Evolutionary conservation across 2,113 vertebrate species (phyloP).

Genomic region (Nannobrachium achirus): DNA sequence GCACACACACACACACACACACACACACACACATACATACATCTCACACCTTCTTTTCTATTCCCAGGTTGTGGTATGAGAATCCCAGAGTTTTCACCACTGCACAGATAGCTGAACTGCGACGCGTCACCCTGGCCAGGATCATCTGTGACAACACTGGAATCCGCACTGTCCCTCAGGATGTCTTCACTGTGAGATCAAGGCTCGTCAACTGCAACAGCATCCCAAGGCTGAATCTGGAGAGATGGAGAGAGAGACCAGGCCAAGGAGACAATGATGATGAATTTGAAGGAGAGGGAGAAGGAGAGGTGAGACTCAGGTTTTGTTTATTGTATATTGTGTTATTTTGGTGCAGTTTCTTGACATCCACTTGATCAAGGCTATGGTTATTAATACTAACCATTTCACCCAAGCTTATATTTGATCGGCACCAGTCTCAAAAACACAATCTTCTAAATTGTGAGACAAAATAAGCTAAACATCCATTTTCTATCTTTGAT

Average conservation of each 20-base stretch:
- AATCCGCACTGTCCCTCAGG: constrained; percentile 44
- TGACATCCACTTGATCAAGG: neutral
- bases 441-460: too few relatives aligned
- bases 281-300: neutral
- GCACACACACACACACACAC: too few relatives aligned
- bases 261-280: constrained; percentile 12
- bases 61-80: constrained; percentile 77
- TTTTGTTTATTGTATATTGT: too few relatives aligned
- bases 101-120: constrained; percentile 56
- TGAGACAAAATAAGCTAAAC: too few relatives aligned
- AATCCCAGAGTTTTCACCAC: constrained; percentile 67
- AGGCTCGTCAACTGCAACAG: constrained; percentile 42
- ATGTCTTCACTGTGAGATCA: constrained; percentile 57
- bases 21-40: too few relatives aligned
- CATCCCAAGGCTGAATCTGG: constrained; percentile 54
- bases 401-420: too few relatives aligned
- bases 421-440: too few relatives aligned
- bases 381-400: too few relatives aligned
- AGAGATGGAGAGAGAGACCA: constrained; percentile 72
- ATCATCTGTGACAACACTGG: constrained; percentile 82
- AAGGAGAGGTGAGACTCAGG: neutral
- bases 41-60: too few relatives aligned
- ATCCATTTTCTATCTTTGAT: too few relatives aligned
- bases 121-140: constrained; percentile 42
- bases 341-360: too few relatives aligned